Conservation (phyloP, 2,797 vertebrate genomes). For the Iguana delicatissima region DNA sequence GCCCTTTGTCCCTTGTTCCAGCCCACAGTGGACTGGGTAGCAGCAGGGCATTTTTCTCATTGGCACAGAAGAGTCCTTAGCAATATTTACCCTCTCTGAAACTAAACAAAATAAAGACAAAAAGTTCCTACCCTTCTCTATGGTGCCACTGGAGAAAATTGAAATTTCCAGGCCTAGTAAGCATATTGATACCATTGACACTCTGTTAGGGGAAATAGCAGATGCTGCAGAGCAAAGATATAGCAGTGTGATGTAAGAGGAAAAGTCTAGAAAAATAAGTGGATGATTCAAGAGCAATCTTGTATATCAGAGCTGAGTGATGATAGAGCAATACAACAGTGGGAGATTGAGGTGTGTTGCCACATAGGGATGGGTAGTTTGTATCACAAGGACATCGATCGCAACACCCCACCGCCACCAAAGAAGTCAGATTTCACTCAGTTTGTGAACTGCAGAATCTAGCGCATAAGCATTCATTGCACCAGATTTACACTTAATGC, state of each 20-base stretch:
- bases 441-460: background rate
- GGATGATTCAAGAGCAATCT: constrained; percentile 1
- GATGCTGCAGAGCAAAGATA: background rate
- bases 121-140: background rate
- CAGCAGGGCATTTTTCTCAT: background rate
- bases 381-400: background rate
- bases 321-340: background rate
- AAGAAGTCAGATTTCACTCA: background rate
- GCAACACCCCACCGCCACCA: background rate
- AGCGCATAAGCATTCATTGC: background rate
- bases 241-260: background rate
- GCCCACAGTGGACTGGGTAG: constrained; percentile 52
- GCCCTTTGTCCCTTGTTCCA: background rate
- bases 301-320: background rate
- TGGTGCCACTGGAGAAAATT: background rate
- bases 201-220: background rate
- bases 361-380: background rate
- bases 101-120: background rate
- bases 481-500: background rate
- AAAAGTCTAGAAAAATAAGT: background rate
- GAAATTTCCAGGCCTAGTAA: background rate
- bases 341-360: background rate
- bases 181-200: background rate
- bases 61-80: constrained; percentile 38
- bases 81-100: background rate